Percentiles rank a stretch among this genome's conserved stretches.
Evolutionary conservation across 2,888 invertebrate species (phyloP).

Genomic region (Diarsia mendica): DNA sequence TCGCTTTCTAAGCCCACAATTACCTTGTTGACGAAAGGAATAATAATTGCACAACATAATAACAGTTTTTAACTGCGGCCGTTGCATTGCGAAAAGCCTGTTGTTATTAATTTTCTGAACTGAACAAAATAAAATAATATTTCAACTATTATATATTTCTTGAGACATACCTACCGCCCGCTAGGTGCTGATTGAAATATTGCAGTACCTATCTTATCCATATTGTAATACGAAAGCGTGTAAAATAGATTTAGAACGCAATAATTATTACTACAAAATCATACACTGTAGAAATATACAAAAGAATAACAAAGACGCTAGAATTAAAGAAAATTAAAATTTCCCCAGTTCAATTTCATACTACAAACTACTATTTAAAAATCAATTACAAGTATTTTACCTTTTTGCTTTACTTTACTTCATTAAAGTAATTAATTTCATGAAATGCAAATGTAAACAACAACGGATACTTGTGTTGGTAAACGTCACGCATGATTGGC

Average conservation of each 20-base stretch:
- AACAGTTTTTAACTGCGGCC: constrained; percentile 46
- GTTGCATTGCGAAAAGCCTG: constrained; percentile 41
- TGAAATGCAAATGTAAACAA: constrained; percentile 62
- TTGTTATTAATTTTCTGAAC: constrained; percentile 44
- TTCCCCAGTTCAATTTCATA: constrained; percentile 42
- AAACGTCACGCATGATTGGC: constrained; percentile 61
- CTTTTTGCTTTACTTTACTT: constrained; percentile 54
- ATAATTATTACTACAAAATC: constrained; percentile 22
- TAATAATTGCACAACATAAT: constrained; percentile 62
- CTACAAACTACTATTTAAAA: constrained; percentile 53
- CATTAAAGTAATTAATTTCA: constrained; percentile 60
- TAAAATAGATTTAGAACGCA: constrained; percentile 38
- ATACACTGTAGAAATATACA: background rate
- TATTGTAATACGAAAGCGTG: constrained; percentile 24
- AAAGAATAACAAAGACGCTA: background rate
- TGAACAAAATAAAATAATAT: constrained; percentile 25
- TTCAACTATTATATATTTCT: constrained; percentile 15
- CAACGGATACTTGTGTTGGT: constrained; percentile 63
- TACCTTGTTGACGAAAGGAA: constrained; percentile 59
- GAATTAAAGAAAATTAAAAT: constrained; percentile 20
- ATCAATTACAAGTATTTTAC: constrained; percentile 50
- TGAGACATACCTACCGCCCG: constrained; percentile 21
- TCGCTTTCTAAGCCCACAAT: constrained; percentile 79
- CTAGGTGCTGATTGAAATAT: constrained; percentile 24
- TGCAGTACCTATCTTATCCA: constrained; percentile 36